These are phyloP conservation scores for Galeopsomyia nigrocyanea DNA, from an alignment of 2,888 invertebrate genomes.

Conservation along the genomic window DNA sequence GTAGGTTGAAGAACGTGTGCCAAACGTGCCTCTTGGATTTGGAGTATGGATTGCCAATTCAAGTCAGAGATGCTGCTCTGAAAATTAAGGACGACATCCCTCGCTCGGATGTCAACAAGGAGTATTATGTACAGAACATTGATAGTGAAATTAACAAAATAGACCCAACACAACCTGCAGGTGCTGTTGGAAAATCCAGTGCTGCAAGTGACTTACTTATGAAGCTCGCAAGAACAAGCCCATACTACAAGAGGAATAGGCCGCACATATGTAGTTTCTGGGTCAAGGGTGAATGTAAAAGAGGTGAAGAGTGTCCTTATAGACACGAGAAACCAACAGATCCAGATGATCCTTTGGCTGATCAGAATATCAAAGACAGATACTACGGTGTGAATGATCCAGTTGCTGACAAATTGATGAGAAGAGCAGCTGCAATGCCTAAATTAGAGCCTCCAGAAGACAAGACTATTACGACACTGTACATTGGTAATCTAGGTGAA, in stretches of 20 bases:
- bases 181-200: slow-evolving; percentile 79
- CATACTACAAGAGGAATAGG: slow-evolving; percentile 94
- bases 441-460: slow-evolving; percentile 97
- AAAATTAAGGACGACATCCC: slow-evolving; percentile 93
- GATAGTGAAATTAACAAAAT: slow-evolving; percentile 79
- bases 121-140: slow-evolving; percentile 93
- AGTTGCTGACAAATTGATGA: slow-evolving; percentile 93
- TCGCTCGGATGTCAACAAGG: slow-evolving; percentile 94
- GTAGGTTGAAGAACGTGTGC: slow-evolving; percentile 94
- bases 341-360: slow-evolving; percentile 95
- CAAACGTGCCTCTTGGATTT: slow-evolving; percentile 95
- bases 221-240: slow-evolving; percentile 91
- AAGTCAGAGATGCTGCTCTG: slow-evolving; percentile 91
- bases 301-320: slow-evolving; percentile 97
- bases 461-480: slow-evolving; percentile 94
- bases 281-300: slow-evolving; percentile 97
- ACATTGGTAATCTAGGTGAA: slow-evolving; percentile 95
- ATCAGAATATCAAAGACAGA: slow-evolving; percentile 95
- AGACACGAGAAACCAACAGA: slow-evolving; percentile 97
- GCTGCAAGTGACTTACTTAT: slow-evolving; percentile 86
- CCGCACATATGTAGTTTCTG: slow-evolving; percentile 98
- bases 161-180: slow-evolving; percentile 70
- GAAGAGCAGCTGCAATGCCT: slow-evolving; percentile 92
- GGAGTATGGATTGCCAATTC: slow-evolving; percentile 90
- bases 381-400: slow-evolving; percentile 97